These are phyloP conservation scores for Hipposideros larvatus DNA, from an alignment of 2,797 vertebrate species.

Conservation along the genomic window DNA sequence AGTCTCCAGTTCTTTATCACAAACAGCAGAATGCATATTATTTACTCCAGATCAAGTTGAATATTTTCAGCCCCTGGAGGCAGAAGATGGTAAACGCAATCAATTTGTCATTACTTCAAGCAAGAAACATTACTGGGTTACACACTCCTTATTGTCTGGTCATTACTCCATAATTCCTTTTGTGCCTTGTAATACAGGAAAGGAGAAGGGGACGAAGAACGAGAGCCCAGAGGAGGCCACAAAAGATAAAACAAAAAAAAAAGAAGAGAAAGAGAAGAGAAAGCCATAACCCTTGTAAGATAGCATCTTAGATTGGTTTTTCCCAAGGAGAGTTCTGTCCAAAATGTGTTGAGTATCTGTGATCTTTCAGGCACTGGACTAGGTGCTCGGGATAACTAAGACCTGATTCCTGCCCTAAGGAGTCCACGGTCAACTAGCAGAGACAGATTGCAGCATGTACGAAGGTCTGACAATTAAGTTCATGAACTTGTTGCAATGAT, in stretches of 20 bases:
- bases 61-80: neutral
- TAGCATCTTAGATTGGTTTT: neutral
- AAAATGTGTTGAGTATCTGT: neutral
- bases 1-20: neutral
- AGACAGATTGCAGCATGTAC: accelerated
- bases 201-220: neutral
- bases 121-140: neutral
- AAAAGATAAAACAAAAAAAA: neutral
- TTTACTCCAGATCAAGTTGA: neutral
- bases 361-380: neutral
- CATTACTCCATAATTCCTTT: neutral
- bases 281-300: neutral
- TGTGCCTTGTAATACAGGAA: constrained; percentile 22
- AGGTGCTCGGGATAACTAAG: neutral
- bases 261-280: neutral
- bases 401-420: neutral
- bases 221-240: constrained; percentile 1
- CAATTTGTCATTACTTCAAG: neutral
- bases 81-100: neutral
- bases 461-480: too few species aligned
- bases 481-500: too few species aligned
- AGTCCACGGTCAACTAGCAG: neutral
- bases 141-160: neutral
- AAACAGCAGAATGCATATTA: neutral
- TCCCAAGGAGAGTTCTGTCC: neutral